These are phyloP conservation scores for Channa striata DNA, from an alignment of 2,797 vertebrate species.

Conservation along the genomic window DNA sequence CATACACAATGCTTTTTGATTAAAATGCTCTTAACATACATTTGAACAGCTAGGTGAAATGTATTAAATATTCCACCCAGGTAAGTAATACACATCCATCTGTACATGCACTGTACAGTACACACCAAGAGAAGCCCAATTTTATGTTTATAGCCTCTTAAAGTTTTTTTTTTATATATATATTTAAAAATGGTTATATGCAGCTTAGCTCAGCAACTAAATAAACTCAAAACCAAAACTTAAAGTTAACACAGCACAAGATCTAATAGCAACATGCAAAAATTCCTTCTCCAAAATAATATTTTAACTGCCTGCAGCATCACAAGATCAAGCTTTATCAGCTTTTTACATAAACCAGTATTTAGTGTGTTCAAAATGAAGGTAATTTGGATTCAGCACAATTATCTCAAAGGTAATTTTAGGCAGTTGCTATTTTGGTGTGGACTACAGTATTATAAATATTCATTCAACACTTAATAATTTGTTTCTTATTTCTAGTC, in stretches of 20 bases:
- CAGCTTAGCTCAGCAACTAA: neutral
- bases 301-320: too few relatives aligned
- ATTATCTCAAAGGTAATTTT: neutral
- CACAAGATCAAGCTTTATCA: neutral
- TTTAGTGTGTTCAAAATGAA: too few relatives aligned
- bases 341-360: neutral
- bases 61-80: neutral
- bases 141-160: neutral
- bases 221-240: neutral
- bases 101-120: neutral
- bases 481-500: too few relatives aligned
- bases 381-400: neutral
- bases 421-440: too few relatives aligned
- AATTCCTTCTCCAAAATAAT: neutral
- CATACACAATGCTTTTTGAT: conserved; percentile 25
- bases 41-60: conserved; percentile 12
- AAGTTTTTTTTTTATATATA: neutral
- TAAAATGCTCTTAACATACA: too few relatives aligned
- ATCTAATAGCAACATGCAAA: neutral
- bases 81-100: neutral
- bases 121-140: neutral
- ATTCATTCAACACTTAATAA: too few relatives aligned
- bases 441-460: too few relatives aligned
- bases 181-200: neutral
- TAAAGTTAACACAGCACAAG: neutral